Percentiles rank a stretch among this genome's conserved stretches.
Conservation (phyloP, 2,113 vertebrate genomes). For the Equus quagga region DNA sequence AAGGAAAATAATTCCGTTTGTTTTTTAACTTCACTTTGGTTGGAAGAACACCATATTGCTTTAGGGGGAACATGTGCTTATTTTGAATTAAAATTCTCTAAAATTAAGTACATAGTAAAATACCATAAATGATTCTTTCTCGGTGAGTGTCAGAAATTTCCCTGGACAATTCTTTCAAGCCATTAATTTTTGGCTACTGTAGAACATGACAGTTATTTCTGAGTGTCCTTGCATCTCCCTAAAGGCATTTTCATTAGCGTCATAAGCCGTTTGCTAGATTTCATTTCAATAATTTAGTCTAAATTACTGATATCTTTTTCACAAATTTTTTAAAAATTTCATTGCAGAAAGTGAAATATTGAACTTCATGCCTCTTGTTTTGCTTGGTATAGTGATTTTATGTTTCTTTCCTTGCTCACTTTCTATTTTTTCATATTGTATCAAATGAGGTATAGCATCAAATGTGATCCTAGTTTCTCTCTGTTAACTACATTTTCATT, state of each 20-base stretch:
- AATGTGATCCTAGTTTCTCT: background rate
- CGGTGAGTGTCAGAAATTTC: background rate
- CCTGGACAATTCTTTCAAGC: background rate
- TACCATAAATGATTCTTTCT: background rate
- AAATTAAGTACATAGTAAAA: slow-evolving; percentile 46
- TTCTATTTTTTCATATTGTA: background rate
- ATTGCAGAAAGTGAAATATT: background rate
- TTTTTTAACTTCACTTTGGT: slow-evolving; percentile 34
- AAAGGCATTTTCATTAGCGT: slow-evolving; percentile 32
- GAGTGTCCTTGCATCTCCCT: background rate
- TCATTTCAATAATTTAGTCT: slow-evolving; percentile 47
- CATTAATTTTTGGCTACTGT: background rate
- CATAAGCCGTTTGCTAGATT: slow-evolving; percentile 38
- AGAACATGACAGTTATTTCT: background rate
- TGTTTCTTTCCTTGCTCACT: background rate
- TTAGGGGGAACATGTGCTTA: background rate
- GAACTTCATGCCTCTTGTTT: slow-evolving; percentile 2
- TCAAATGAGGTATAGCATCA: background rate
- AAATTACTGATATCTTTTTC: slow-evolving; percentile 10
- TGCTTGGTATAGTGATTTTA: background rate
- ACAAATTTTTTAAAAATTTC: slow-evolving; percentile 39
- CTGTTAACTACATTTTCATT: slow-evolving; percentile 44
- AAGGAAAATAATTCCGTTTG: slow-evolving; percentile 36
- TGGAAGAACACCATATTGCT: background rate
- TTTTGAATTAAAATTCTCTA: slow-evolving; percentile 56